These are phyloP conservation scores for Drepanosiphum platanoidis DNA, from an alignment of 2,888 invertebrate genomes.

Conservation along the genomic window DNA sequence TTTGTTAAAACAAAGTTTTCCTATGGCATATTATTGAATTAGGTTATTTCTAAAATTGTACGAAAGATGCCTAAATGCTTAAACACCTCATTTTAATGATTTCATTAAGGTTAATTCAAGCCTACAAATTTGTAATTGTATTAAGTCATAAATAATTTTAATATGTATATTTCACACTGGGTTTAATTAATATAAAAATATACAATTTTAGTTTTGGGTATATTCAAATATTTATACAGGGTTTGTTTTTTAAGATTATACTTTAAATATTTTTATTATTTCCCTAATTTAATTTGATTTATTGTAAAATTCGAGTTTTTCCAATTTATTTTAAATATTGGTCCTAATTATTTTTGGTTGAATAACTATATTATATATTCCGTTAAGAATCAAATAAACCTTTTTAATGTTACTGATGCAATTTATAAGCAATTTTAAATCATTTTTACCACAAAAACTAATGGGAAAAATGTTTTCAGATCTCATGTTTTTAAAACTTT, in stretches of 20 bases:
- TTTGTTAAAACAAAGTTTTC: neutral
- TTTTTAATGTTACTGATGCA: neutral
- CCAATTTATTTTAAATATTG: neutral
- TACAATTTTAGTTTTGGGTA: conserved; percentile 43
- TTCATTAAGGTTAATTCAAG: neutral
- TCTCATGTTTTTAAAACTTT: conserved; percentile 7
- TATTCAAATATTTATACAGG: conserved; percentile 55
- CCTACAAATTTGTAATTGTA: conserved; percentile 6
- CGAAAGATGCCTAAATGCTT: neutral
- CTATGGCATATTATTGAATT: conserved; percentile 3
- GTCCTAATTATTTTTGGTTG: neutral
- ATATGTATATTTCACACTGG: conserved; percentile 21
- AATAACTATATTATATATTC: neutral
- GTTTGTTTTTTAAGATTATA: conserved; percentile 41
- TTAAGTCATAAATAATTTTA: neutral
- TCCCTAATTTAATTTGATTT: conserved; percentile 6
- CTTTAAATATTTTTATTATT: conserved; percentile 34
- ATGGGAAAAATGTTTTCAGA: conserved; percentile 3
- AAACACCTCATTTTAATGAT: neutral
- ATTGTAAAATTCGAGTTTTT: neutral
- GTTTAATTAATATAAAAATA: conserved; percentile 28
- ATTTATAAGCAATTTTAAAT: conserved; percentile 1
- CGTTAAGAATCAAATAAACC: neutral
- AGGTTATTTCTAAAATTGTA: conserved; percentile 2
- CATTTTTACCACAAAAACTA: neutral